Conservation (phyloP, 2,113 vertebrate species). For the Reinhardtius hippoglossoides region DNA sequence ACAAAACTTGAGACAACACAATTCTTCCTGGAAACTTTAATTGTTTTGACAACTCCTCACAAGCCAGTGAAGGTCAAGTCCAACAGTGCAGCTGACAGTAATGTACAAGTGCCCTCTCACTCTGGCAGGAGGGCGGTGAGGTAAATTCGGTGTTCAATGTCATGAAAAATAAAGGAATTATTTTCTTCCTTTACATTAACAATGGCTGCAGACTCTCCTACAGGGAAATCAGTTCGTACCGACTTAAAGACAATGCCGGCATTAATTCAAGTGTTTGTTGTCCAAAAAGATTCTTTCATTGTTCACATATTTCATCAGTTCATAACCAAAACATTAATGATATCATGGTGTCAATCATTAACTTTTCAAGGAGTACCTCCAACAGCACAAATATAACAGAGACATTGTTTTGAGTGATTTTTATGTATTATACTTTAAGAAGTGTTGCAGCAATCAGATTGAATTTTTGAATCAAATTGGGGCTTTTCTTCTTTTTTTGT, state of each 20-base stretch:
- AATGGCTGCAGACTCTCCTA: constrained; percentile 22
- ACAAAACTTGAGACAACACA: constrained; percentile 76
- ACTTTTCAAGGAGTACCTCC: constrained; percentile 46
- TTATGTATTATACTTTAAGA: constrained; percentile 33
- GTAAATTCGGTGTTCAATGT: constrained; percentile 77
- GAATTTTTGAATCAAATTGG: constrained; percentile 35
- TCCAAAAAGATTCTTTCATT: constrained; percentile 48
- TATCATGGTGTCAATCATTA: constrained; percentile 53
- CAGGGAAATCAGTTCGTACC: constrained; percentile 1
- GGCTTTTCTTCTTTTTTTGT: constrained; percentile 14
- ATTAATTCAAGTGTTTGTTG: constrained; percentile 14
- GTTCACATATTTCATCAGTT: constrained; percentile 60
- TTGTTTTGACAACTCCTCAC: constrained; percentile 80
- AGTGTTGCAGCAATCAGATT: constrained; percentile 22
- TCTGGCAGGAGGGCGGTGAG: constrained; percentile 75
- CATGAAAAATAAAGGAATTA: constrained; percentile 68
- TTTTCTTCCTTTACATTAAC: constrained; percentile 50
- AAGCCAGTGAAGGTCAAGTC: constrained; percentile 75
- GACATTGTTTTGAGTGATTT: constrained; percentile 44
- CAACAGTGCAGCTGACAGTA: constrained; percentile 75
- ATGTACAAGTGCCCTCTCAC: constrained; percentile 74
- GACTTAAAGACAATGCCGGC: constrained; percentile 29
- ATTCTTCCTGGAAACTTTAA: constrained; percentile 80
- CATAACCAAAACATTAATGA: constrained; percentile 14
- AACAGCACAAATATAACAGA: constrained; percentile 33